Evolutionary conservation across 2,113 vertebrate species (phyloP).

Genomic region (Clarias magur): DNA sequence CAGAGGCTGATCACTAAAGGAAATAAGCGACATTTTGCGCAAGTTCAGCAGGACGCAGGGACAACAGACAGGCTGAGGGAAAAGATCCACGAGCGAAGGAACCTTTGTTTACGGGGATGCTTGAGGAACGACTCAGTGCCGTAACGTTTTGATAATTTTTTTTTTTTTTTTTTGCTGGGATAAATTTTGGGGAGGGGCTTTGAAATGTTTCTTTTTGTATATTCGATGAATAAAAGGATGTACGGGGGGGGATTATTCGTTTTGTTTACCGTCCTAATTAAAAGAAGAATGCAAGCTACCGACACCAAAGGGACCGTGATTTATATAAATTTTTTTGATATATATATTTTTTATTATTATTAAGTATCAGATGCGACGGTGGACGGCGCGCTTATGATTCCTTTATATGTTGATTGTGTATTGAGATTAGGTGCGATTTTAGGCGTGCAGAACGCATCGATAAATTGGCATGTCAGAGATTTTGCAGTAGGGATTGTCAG

Average conservation of each 20-base stretch:
- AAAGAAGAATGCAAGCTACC: slow-evolving; percentile 43
- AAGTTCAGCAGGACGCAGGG: background rate
- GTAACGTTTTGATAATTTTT: background rate
- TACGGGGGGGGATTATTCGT: background rate
- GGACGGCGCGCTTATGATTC: background rate
- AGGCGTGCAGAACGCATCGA: background rate
- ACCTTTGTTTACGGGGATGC: slow-evolving; percentile 42
- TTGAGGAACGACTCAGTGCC: slow-evolving; percentile 20
- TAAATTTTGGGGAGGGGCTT: slow-evolving; percentile 20
- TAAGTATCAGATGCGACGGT: background rate
- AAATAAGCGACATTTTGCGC: slow-evolving; percentile 26
- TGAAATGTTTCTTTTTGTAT: background rate
- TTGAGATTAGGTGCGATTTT: background rate
- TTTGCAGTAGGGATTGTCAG: background rate
- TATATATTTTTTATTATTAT: background rate
- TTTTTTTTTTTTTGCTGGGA: slow-evolving; percentile 31
- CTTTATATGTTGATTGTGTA: background rate
- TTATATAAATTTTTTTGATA: slow-evolving; percentile 17
- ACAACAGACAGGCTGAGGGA: background rate
- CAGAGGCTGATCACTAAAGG: slow-evolving; percentile 31
- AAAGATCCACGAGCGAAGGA: slow-evolving; percentile 44
- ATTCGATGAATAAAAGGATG: background rate
- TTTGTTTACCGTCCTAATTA: slow-evolving; percentile 17
- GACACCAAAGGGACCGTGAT: slow-evolving; percentile 51
- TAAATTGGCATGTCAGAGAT: background rate